These are phyloP conservation scores for Spodoptera picta DNA, from an alignment of 2,888 invertebrate genomes.

Conservation along the genomic window DNA sequence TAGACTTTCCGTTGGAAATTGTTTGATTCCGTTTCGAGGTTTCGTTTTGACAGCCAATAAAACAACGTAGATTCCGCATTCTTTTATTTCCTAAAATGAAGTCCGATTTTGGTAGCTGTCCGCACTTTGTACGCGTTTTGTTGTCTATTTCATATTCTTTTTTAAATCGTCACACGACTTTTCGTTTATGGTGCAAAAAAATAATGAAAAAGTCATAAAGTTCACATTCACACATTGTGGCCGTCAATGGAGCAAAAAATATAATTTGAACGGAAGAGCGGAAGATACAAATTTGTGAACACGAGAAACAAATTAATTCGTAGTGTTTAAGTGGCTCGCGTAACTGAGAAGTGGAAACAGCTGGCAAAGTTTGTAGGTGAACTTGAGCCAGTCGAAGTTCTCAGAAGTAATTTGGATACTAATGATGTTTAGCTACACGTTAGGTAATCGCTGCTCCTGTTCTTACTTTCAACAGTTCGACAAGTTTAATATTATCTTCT, in stretches of 20 bases:
- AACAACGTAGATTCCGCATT: conserved; percentile 49
- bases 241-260: conserved; percentile 58
- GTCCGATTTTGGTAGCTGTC: conserved; percentile 53
- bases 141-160: conserved; percentile 47
- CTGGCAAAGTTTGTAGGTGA: conserved; percentile 57
- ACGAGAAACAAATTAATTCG: conserved; percentile 84
- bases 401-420: conserved; percentile 22
- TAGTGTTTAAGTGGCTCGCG: conserved; percentile 55
- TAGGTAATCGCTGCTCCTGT: not conserved
- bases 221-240: conserved; percentile 56
- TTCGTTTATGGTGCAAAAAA: conserved; percentile 50
- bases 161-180: conserved; percentile 50
- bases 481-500: too few species aligned
- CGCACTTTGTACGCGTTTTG: conserved; percentile 50
- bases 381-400: conserved; percentile 44
- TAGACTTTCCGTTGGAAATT: conserved; percentile 78
- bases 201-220: conserved; percentile 47
- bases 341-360: conserved; percentile 79
- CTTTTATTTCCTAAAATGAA: conserved; percentile 50
- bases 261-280: conserved; percentile 69
- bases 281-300: conserved; percentile 84
- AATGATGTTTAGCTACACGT: conserved; percentile 11
- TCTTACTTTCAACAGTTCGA: not conserved
- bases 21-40: conserved; percentile 77
- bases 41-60: conserved; percentile 71